Conservation (phyloP, 2,797 vertebrate species). For the Podargus strigoides region DNA sequence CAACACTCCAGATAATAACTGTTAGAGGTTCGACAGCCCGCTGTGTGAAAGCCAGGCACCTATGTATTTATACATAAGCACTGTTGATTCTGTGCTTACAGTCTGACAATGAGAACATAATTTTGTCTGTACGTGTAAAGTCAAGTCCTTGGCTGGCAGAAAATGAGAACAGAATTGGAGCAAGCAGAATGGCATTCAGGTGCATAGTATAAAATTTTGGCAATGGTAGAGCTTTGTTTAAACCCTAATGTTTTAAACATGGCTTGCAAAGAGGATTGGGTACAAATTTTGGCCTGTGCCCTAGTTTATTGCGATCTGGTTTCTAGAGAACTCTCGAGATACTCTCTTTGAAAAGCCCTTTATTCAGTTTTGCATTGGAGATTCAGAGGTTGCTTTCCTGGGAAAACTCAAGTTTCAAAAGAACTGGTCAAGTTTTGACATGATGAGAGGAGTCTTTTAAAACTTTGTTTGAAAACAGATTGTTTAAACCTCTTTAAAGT, state of each 20-base stretch:
- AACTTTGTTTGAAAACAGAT: background rate
- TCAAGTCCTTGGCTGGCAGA: background rate
- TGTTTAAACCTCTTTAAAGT: background rate
- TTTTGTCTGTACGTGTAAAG: background rate
- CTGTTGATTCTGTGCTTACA: background rate
- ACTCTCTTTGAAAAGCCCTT: background rate
- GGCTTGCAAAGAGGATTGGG: background rate
- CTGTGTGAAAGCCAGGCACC: background rate
- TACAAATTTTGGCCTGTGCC: background rate
- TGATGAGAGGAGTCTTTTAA: background rate
- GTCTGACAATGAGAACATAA: background rate
- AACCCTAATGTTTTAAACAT: background rate
- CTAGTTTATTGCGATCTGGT: background rate
- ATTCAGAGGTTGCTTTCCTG: background rate
- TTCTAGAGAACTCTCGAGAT: background rate
- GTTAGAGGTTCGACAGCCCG: fast-evolving
- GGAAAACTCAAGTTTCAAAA: background rate
- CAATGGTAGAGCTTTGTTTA: background rate
- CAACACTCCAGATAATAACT: background rate
- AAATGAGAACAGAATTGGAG: background rate
- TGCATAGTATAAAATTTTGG: background rate
- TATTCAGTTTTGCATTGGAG: background rate
- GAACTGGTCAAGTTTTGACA: background rate
- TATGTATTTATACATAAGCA: background rate
- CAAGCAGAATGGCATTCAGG: background rate